Conservation (phyloP, 2,888 invertebrate genomes). For the Melieria picta region DNA sequence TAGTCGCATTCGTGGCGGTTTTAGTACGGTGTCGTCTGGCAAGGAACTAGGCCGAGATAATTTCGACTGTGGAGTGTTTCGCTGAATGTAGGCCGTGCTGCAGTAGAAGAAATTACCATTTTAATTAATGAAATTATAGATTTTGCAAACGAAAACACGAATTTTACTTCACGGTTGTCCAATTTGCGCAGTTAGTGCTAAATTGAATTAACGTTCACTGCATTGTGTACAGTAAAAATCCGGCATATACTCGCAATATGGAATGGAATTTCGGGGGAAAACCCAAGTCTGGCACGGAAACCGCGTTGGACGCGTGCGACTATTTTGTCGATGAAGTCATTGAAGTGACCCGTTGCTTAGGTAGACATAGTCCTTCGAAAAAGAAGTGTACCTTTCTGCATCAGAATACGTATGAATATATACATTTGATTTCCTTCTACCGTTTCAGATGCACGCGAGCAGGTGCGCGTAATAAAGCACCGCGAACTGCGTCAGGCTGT, state of each 20-base stretch:
- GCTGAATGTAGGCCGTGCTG: too few species aligned
- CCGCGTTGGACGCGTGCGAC: constrained; percentile 76
- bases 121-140: too few species aligned
- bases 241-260: constrained; percentile 47
- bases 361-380: constrained; percentile 56
- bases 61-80: too few species aligned
- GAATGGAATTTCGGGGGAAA: constrained; percentile 65
- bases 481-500: constrained; percentile 81
- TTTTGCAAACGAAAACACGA: too few species aligned
- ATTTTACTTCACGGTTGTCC: neutral
- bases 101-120: too few species aligned
- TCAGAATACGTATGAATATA: neutral
- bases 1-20: neutral
- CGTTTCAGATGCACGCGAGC: constrained; percentile 70
- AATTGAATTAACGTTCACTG: neutral
- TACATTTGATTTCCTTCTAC: constrained; percentile 6
- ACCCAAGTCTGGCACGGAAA: constrained; percentile 68
- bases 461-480: constrained; percentile 78
- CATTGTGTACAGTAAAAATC: neutral
- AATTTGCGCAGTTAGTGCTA: neutral
- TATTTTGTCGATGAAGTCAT: constrained; percentile 77
- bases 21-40: neutral
- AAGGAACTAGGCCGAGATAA: neutral
- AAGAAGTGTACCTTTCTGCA: too few species aligned
- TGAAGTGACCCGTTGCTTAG: constrained; percentile 68